phyloP scores from a whole-genome alignment of 2,797 vertebrate species.

The Brachymystax lenok region DNA sequence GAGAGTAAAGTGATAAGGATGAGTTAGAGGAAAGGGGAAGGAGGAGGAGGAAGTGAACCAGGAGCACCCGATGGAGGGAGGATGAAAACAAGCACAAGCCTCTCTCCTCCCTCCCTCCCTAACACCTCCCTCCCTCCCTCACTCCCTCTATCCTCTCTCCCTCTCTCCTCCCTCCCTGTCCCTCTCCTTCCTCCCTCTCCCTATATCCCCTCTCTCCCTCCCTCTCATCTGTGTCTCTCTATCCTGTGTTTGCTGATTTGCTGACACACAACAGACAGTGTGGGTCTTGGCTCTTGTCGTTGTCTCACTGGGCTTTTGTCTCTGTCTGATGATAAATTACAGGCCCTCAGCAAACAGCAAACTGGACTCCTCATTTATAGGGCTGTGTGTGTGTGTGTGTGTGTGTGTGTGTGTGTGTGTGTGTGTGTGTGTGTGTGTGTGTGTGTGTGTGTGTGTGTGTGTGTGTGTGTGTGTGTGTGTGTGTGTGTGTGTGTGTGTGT shows the following conservation, averaged over 20 bases:
- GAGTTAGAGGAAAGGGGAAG: background rate
- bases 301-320: slow-evolving; percentile 32
- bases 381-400: background rate
- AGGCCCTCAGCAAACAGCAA: background rate
- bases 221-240: background rate
- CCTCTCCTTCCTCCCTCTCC: background rate
- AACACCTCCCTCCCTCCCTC: background rate
- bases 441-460: slow-evolving; percentile 6
- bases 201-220: background rate
- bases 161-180: background rate
- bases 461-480: slow-evolving; percentile 16
- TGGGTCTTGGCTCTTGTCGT: slow-evolving; percentile 32
- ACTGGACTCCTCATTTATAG: background rate
- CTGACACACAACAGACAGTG: slow-evolving; percentile 23
- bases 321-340: slow-evolving; percentile 50
- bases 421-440: slow-evolving; percentile 1
- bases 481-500: slow-evolving; percentile 5
- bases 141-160: background rate
- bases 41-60: background rate
- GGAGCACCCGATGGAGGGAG: background rate
- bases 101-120: background rate
- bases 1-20: background rate
- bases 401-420: background rate
- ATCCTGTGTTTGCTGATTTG: slow-evolving; percentile 15
- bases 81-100: background rate